phyloP scores from a whole-genome alignment of 2,113 vertebrate species.

The Lynx canadensis region DNA sequence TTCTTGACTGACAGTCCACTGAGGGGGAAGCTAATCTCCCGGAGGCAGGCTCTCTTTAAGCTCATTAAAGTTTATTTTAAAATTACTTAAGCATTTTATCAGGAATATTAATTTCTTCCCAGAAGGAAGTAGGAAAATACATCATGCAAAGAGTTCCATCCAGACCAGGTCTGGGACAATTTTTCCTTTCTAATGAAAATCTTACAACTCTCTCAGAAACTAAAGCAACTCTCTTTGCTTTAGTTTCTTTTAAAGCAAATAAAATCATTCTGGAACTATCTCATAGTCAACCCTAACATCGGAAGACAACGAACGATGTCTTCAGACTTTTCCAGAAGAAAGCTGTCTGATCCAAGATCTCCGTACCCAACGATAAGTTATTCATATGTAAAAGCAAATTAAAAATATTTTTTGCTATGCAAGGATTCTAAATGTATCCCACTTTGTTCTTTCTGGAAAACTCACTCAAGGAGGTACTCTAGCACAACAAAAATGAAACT shows the following conservation, averaged over 20 bases:
- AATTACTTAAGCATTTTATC: conserved; percentile 60
- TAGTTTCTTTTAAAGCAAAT: neutral
- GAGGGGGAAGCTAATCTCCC: conserved; percentile 33
- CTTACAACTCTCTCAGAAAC: neutral
- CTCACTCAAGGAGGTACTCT: neutral
- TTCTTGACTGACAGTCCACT: conserved; percentile 23
- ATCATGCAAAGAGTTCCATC: neutral
- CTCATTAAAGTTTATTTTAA: conserved; percentile 67
- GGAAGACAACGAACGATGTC: neutral
- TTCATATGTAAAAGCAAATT: neutral
- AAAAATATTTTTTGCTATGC: neutral
- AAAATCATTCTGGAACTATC: neutral
- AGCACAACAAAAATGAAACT: conserved; percentile 22
- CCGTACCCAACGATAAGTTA: neutral
- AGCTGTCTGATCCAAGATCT: conserved; percentile 3
- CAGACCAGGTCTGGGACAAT: neutral
- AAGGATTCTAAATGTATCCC: neutral
- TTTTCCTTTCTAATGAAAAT: conserved; percentile 33
- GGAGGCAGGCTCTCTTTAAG: conserved; percentile 34
- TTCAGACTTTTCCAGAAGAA: conserved; percentile 30
- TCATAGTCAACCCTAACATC: neutral
- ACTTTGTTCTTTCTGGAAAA: conserved; percentile 30
- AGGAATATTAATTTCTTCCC: conserved; percentile 53
- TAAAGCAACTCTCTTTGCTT: neutral
- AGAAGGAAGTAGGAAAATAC: conserved; percentile 38